A percentile compares a stretch with the other conserved stretches of the same genome.
Conservation (phyloP, 2,888 invertebrate genomes). For the Chorisops tibialis region DNA sequence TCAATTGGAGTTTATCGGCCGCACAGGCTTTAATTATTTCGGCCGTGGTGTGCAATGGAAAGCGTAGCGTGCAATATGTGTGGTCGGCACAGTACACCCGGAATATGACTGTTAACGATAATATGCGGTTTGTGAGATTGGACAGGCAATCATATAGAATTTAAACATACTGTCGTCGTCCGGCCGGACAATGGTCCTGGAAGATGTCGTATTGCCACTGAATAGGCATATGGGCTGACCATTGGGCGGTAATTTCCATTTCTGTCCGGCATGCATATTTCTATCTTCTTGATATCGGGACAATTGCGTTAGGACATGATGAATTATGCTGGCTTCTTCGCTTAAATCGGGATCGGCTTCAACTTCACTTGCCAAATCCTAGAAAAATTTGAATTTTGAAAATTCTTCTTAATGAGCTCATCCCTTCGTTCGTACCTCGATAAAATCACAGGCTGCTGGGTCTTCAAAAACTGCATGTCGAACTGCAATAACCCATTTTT, state of each 20-base stretch:
- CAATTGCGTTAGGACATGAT: slow-evolving; percentile 63
- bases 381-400: background rate
- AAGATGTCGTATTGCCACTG: slow-evolving; percentile 56
- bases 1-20: slow-evolving; percentile 69
- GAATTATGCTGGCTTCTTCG: slow-evolving; percentile 67
- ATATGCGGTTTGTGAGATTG: slow-evolving; percentile 1
- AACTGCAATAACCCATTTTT: slow-evolving; percentile 70
- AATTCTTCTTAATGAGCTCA: background rate
- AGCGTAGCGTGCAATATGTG: slow-evolving; percentile 73
- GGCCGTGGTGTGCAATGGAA: slow-evolving; percentile 69
- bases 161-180: slow-evolving; percentile 63
- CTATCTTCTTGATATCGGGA: slow-evolving; percentile 60
- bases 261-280: slow-evolving; percentile 60
- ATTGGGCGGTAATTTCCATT: slow-evolving; percentile 67
- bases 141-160: background rate
- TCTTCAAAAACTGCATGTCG: slow-evolving; percentile 74
- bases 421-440: slow-evolving; percentile 56
- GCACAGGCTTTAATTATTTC: slow-evolving; percentile 68
- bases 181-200: slow-evolving; percentile 60
- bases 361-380: slow-evolving; percentile 68
- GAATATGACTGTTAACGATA: slow-evolving; percentile 65
- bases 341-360: slow-evolving; percentile 65
- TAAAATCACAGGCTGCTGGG: slow-evolving; percentile 65
- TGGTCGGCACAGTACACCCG: slow-evolving; percentile 78
- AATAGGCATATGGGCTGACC: slow-evolving; percentile 68